A percentile compares a stretch with the other conserved stretches of the same genome.
Conservation (phyloP, 2,113 vertebrate species). For the Hystrix cristata region DNA sequence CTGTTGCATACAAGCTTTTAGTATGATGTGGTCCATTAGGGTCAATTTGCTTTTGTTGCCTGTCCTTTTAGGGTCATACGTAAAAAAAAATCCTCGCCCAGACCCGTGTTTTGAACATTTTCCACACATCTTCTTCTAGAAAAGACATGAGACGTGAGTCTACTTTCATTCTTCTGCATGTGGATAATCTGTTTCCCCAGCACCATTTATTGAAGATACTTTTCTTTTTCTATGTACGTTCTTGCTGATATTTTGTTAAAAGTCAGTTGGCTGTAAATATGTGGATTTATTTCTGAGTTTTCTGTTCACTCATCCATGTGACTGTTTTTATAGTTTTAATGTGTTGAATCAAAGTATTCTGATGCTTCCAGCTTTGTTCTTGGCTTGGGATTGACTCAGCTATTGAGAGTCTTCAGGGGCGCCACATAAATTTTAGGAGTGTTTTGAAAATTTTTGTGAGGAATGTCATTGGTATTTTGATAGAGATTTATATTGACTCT, state of each 20-base stretch:
- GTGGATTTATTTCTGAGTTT: background rate
- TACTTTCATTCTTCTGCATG: background rate
- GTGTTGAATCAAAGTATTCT: background rate
- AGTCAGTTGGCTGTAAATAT: too few species aligned
- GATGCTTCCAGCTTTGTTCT: background rate
- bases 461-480: background rate
- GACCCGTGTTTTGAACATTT: background rate
- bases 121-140: background rate
- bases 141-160: background rate
- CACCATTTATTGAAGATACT: background rate
- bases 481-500: background rate
- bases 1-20: background rate
- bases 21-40: background rate
- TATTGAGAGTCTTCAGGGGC: background rate
- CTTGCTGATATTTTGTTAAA: background rate
- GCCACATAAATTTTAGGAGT: background rate
- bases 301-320: background rate
- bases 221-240: background rate
- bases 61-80: background rate
- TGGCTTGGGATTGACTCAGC: background rate
- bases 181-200: background rate
- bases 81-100: background rate
- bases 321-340: background rate
- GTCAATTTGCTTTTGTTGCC: background rate
- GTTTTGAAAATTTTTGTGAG: background rate